Percentiles rank a stretch among this genome's conserved stretches.
Conservation (phyloP, 2,113 vertebrate species). For the Pelecanoides urinatrix region DNA sequence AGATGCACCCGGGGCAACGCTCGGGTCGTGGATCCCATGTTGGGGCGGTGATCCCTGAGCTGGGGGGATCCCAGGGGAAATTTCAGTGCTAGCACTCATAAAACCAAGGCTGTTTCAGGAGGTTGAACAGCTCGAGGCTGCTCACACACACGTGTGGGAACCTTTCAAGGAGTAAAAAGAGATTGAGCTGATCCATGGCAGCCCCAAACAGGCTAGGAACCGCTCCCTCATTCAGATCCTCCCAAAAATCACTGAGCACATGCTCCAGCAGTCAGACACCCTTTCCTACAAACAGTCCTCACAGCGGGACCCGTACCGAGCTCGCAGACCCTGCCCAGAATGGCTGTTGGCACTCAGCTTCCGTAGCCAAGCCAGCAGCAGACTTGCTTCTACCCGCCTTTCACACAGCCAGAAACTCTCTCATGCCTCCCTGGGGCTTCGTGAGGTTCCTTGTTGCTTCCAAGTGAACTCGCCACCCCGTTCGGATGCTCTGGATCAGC, state of each 20-base stretch:
- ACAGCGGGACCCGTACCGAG: background rate
- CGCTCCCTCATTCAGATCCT: background rate
- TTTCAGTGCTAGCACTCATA: background rate
- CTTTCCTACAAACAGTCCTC: background rate
- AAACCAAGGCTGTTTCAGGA: background rate
- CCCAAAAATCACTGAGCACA: background rate
- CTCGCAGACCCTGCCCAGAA: background rate
- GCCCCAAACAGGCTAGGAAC: accelerated
- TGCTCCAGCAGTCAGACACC: background rate
- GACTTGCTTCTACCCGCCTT: background rate
- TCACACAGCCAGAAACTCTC: background rate
- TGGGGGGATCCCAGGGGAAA: background rate
- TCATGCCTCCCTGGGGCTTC: accelerated
- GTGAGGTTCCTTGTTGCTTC: constrained; percentile 59
- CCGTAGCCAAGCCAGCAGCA: background rate
- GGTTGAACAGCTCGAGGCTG: background rate
- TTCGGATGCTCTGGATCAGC: accelerated
- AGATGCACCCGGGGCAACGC: background rate
- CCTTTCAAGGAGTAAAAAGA: background rate
- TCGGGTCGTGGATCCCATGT: accelerated
- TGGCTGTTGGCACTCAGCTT: background rate
- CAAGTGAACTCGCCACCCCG: constrained; percentile 63
- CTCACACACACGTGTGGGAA: accelerated
- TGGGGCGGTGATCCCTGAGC: background rate
- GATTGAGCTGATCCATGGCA: accelerated